These are phyloP conservation scores for Triplophysa tibetana DNA, from an alignment of 2,113 vertebrate genomes.

Conservation along the genomic window DNA sequence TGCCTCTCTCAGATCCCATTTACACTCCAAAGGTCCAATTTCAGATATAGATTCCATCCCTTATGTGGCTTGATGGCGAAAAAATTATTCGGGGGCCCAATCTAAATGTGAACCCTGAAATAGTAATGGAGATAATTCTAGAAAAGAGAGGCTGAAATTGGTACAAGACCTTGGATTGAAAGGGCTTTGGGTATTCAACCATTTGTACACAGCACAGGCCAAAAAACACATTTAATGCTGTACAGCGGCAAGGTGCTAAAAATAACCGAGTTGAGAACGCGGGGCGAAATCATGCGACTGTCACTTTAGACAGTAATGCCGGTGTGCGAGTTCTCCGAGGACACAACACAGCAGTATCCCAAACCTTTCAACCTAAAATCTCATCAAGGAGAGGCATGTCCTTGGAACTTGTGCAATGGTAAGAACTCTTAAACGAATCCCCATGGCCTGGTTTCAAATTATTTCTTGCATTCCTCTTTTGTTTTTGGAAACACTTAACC, in stretches of 20 bases:
- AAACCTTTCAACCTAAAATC: background rate
- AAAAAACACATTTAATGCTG: background rate
- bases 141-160: background rate
- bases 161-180: background rate
- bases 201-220: background rate
- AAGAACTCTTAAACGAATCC: background rate
- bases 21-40: constrained; percentile 2
- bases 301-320: background rate
- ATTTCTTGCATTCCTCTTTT: background rate
- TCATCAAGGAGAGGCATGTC: background rate
- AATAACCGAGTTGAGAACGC: background rate
- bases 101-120: background rate
- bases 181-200: background rate
- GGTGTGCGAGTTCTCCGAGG: background rate
- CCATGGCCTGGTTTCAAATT: background rate
- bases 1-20: constrained; percentile 10
- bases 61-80: background rate
- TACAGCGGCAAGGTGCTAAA: background rate
- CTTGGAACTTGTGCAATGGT: background rate
- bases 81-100: background rate
- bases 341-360: background rate
- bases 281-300: background rate
- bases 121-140: background rate
- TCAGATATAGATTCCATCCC: background rate
- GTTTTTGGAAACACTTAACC: background rate